Percentiles rank a stretch among this genome's conserved stretches.
These are phyloP conservation scores for Dexiosoma caninum DNA, from an alignment of 2,888 invertebrate genomes.

Conservation along the genomic window DNA sequence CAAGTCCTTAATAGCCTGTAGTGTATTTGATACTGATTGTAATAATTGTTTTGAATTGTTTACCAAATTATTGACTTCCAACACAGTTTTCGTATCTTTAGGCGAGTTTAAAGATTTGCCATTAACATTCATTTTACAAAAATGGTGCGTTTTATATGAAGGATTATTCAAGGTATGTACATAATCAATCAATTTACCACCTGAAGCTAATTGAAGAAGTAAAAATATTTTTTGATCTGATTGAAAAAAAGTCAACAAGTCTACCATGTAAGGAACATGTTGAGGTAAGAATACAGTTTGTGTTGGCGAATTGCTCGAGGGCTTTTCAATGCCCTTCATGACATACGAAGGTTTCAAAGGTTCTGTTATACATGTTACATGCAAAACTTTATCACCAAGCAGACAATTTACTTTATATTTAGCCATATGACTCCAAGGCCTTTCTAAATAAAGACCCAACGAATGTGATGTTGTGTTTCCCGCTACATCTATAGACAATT, in stretches of 20 bases:
- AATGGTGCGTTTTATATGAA: neutral
- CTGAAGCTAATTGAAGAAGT: constrained; percentile 75
- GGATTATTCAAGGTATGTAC: constrained; percentile 68
- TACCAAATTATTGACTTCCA: constrained; percentile 73
- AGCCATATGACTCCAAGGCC: constrained; percentile 76
- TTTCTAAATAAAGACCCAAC: constrained; percentile 70
- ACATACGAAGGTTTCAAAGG: constrained; percentile 72
- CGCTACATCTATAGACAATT: constrained; percentile 73
- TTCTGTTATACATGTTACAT: constrained; percentile 76
- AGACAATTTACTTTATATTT: constrained; percentile 76
- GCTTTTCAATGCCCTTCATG: constrained; percentile 77
- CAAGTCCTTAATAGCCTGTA: constrained; percentile 66
- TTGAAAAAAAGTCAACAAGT: constrained; percentile 75
- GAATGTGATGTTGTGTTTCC: constrained; percentile 66
- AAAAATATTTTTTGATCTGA: constrained; percentile 77
- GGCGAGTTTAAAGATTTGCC: neutral
- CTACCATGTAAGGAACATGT: constrained; percentile 76
- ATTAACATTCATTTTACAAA: neutral
- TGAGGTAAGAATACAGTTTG: constrained; percentile 76
- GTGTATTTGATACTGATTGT: constrained; percentile 74
- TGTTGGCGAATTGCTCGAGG: constrained; percentile 74
- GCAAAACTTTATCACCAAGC: constrained; percentile 74
- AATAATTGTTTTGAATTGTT: constrained; percentile 75
- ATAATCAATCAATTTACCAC: constrained; percentile 75
- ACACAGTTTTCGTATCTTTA: constrained; percentile 30